Evolutionary conservation across 2,797 vertebrate species (phyloP).

Genomic region (Leptodactylus fallax): DNA sequence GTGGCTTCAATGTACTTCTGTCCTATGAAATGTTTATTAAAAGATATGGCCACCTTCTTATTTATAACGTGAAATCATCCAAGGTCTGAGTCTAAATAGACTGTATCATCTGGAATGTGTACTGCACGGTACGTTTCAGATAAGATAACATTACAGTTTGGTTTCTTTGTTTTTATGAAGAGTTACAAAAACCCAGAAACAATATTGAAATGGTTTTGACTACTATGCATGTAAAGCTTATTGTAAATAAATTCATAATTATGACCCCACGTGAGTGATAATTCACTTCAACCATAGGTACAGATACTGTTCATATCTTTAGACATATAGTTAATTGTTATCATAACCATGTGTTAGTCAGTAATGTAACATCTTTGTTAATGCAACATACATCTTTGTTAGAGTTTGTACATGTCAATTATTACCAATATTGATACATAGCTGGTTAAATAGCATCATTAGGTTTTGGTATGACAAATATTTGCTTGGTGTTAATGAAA

Average conservation of each 20-base stretch:
- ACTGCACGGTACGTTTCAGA: neutral
- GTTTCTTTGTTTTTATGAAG: neutral
- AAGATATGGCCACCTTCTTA: constrained; percentile 12
- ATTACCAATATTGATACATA: neutral
- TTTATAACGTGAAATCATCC: constrained; percentile 3
- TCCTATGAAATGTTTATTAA: constrained; percentile 42
- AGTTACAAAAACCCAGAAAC: neutral
- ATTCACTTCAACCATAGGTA: neutral
- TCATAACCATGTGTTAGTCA: neutral
- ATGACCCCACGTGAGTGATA: neutral
- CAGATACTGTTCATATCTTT: neutral
- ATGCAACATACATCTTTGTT: neutral
- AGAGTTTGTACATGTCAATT: neutral
- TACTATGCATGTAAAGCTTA: neutral
- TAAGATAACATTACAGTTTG: neutral
- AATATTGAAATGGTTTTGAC: neutral
- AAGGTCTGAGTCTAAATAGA: neutral
- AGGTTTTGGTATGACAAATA: neutral
- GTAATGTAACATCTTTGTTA: neutral
- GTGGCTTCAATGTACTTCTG: neutral
- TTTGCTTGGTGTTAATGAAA: neutral
- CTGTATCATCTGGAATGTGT: constrained; percentile 12
- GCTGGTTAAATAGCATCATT: neutral
- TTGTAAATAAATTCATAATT: neutral
- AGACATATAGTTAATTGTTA: neutral